phyloP scores from a whole-genome alignment of 2,797 vertebrate genomes.

The Crypturellus tataupa region DNA sequence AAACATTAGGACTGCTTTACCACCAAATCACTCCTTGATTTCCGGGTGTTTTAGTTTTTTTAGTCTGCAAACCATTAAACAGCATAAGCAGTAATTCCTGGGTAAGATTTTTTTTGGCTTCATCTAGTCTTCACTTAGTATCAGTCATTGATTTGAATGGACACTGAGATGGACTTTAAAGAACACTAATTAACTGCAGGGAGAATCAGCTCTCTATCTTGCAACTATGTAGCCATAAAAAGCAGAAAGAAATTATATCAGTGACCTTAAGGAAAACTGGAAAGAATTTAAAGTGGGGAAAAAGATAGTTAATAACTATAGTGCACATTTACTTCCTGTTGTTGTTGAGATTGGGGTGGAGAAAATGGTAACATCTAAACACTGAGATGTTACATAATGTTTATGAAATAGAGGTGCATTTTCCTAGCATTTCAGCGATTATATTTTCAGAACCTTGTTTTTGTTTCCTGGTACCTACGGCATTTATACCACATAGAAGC shows the following conservation, averaged over 20 bases:
- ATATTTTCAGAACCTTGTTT: background rate
- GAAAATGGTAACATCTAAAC: background rate
- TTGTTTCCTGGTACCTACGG: background rate
- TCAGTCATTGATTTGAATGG: background rate
- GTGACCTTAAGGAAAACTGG: background rate
- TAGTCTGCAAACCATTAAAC: background rate
- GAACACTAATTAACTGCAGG: background rate
- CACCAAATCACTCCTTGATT: background rate
- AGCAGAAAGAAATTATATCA: background rate
- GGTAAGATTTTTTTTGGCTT: background rate
- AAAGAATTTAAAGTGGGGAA: rapidly evolving
- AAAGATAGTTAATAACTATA: background rate
- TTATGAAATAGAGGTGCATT: background rate
- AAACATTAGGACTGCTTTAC: background rate
- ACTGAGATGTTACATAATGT: background rate
- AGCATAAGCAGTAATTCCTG: background rate
- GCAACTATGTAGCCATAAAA: background rate
- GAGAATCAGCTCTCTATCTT: background rate
- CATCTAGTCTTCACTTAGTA: background rate
- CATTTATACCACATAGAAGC: background rate
- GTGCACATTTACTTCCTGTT: background rate
- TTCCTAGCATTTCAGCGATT: background rate
- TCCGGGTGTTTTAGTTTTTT: background rate
- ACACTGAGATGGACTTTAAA: background rate
- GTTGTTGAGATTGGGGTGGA: background rate